Percentiles rank a stretch among this genome's conserved stretches.
Conservation (phyloP, 2,888 invertebrate genomes). For the Dasysyrphus albostriatus region DNA sequence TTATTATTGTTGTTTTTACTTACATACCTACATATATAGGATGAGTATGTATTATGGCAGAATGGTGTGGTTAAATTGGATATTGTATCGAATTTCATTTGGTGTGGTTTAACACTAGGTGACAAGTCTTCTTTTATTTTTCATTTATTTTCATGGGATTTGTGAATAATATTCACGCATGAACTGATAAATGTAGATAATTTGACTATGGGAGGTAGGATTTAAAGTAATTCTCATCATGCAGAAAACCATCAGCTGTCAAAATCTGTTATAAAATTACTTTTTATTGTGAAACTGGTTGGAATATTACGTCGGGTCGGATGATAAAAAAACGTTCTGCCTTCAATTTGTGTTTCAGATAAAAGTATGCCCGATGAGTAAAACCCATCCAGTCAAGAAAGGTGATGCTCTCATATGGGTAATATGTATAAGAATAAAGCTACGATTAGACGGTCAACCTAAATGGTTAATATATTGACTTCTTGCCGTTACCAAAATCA, state of each 20-base stretch:
- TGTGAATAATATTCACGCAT: slow-evolving; percentile 8
- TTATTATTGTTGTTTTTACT: slow-evolving; percentile 14
- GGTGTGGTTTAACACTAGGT: slow-evolving; percentile 48
- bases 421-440: too few relatives aligned
- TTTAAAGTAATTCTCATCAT: slow-evolving; percentile 3
- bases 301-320: not conserved
- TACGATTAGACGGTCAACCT: too few relatives aligned
- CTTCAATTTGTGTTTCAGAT: too few relatives aligned
- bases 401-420: too few relatives aligned
- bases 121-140: slow-evolving; percentile 30
- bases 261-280: not conserved
- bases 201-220: not conserved
- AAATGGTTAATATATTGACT: too few relatives aligned
- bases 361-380: too few relatives aligned
- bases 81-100: slow-evolving; percentile 55
- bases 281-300: not conserved
- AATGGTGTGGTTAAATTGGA: slow-evolving; percentile 38
- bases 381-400: too few relatives aligned
- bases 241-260: slow-evolving; percentile 28
- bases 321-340: not conserved
- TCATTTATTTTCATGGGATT: not conserved
- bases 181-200: slow-evolving; percentile 21
- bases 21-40: too few relatives aligned
- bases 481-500: too few relatives aligned
- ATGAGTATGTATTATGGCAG: slow-evolving; percentile 19